Base-by-base conservation (phyloP, 2,888 invertebrate genomes). In the Hydropsyche betteni region DNA sequence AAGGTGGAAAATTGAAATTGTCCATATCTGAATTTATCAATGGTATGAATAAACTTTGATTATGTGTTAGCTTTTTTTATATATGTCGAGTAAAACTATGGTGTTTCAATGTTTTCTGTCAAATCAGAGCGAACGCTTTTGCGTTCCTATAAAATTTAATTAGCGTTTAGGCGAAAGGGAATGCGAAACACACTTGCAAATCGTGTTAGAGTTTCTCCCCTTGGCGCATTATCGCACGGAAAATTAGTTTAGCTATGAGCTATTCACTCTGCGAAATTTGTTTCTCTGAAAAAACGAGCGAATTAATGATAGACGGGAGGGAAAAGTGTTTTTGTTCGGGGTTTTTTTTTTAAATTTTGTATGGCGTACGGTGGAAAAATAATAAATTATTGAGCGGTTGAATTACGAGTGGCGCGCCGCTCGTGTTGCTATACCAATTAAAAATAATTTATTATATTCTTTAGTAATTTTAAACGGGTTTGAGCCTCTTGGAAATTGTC, bases 361-460 rank as follows among this genome's bases (percentile, higher is more conserved):
- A n/a, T 14, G 53, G 58, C 24, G 24, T 58, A 51, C 51, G 53
- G 12, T 24, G 24, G 58, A 24, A 58, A 58, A 24, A 24, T 58
- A 58, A 58, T 58, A 24, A 58, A 58, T 58, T 58, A 58, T 58
- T 58, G 16, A 24, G 58, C 16, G 58, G 58, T 58, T 58, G 24
- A 58, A 58, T 58, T 58, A 58, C 58, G 58, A 24, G 16, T 14
- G 12, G 58, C 58, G 24, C 58, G 58, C 58, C 58, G n/a, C 58
- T 58, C 68, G 38, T 10, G 51, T 69, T 44, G 24, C 69, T 69
- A 69, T 44, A n/a, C 69, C 69, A 69, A 69, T 69, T 69, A 69
- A 50, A 69, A 69, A 69, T 69, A 50, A 69, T 69, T 50, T 69
- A 69, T 69, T n/a, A 24, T 58, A 58, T 58, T 58, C 58, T 58